Evolutionary conservation across 2,797 vertebrate genomes (phyloP).

Genomic region (Choloepus didactylus): DNA sequence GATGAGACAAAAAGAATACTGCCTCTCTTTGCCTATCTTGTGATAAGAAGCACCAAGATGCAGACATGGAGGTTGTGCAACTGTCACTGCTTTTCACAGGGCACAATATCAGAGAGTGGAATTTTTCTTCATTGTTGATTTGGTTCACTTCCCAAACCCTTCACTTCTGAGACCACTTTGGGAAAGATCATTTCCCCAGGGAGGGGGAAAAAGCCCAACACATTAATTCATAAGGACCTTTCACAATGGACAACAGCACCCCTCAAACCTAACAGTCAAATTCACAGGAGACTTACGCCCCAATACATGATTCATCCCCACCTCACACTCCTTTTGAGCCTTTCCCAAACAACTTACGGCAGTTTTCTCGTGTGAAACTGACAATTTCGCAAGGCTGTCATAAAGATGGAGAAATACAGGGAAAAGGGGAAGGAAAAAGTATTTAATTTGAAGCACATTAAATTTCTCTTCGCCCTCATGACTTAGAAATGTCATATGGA

Average conservation of each 20-base stretch:
- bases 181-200: neutral
- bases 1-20: neutral
- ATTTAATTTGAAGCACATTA: slow-evolving; percentile 42
- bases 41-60: neutral
- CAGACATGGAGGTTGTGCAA: neutral
- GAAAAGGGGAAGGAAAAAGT: slow-evolving; percentile 14
- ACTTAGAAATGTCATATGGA: slow-evolving; percentile 23
- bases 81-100: neutral
- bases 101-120: fast-evolving
- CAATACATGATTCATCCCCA: neutral
- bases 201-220: neutral
- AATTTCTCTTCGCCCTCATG: neutral
- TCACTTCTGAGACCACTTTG: neutral
- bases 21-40: neutral
- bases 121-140: neutral
- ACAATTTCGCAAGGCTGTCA: slow-evolving; percentile 93
- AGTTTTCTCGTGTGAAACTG: slow-evolving; percentile 91
- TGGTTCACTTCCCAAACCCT: neutral
- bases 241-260: neutral
- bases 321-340: neutral
- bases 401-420: slow-evolving; percentile 7
- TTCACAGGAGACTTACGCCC: neutral
- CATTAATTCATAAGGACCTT: neutral
- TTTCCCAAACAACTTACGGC: slow-evolving; percentile 88
- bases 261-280: neutral